Percentiles rank a stretch among this genome's conserved stretches.
phyloP scores from a whole-genome alignment of 2,113 vertebrate genomes.

The Leucopternis melanops region DNA sequence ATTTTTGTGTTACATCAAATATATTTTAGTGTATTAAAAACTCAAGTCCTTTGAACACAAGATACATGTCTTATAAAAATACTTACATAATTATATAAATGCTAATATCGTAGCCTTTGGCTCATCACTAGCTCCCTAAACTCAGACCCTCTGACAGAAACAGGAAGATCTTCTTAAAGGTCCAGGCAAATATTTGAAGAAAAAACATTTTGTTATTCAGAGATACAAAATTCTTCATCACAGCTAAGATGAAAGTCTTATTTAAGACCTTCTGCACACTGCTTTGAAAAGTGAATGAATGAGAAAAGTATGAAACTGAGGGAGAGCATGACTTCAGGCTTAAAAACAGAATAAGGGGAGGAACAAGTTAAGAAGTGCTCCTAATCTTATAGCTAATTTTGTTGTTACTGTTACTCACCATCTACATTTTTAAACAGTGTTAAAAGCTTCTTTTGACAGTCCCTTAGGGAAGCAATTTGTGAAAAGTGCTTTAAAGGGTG shows the following conservation, averaged over 20 bases:
- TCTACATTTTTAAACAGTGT: neutral
- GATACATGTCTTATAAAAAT: neutral
- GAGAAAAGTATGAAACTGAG: neutral
- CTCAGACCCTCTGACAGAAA: neutral
- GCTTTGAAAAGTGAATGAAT: neutral
- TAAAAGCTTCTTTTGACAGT: neutral
- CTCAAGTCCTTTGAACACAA: neutral
- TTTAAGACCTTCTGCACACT: neutral
- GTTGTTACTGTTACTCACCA: neutral
- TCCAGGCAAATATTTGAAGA: slow-evolving; percentile 25
- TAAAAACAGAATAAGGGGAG: neutral
- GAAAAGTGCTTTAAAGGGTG: neutral
- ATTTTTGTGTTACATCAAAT: neutral
- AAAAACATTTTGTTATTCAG: neutral
- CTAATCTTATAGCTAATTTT: neutral
- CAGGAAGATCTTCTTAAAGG: neutral
- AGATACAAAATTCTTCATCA: neutral
- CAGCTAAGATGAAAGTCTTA: neutral
- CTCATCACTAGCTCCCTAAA: neutral
- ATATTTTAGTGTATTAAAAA: neutral
- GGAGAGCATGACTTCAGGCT: neutral
- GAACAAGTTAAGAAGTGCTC: neutral
- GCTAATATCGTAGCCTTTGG: neutral
- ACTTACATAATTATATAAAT: neutral
- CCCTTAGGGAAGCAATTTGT: neutral